These are phyloP conservation scores for Philotrypesis tridentata DNA, from an alignment of 1,140 invertebrate species.

Conservation along the genomic window DNA sequence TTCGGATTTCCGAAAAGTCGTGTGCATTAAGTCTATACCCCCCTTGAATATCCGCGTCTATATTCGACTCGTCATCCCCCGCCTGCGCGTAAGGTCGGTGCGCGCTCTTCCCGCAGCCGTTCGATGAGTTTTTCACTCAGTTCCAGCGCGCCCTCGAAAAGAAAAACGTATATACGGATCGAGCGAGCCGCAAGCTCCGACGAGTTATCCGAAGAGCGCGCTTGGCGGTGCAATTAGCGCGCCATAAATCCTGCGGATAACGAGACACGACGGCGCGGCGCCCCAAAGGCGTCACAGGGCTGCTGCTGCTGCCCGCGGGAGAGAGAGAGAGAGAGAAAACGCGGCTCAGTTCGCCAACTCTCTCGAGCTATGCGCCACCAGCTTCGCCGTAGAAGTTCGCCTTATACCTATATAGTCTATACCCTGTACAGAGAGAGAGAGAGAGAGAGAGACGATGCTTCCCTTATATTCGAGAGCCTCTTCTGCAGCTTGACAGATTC, in stretches of 20 bases:
- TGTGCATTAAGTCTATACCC: too few relatives aligned
- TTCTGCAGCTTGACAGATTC: constrained; percentile 57
- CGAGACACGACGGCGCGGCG: constrained; percentile 72
- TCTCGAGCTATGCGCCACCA: constrained; percentile 41
- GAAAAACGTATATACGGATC: background rate
- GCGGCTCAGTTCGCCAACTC: constrained; percentile 34
- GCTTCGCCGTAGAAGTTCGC: constrained; percentile 59
- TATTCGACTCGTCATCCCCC: too few relatives aligned
- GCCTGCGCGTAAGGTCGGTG: too few relatives aligned
- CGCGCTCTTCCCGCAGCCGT: too few relatives aligned
- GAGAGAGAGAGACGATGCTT: background rate
- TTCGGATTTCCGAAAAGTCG: too few relatives aligned
- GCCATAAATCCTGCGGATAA: constrained; percentile 71
- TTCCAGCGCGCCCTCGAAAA: too few relatives aligned
- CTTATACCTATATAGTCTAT: constrained; percentile 44
- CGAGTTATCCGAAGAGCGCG: constrained; percentile 54
- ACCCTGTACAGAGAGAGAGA: background rate
- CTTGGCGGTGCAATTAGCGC: constrained; percentile 70
- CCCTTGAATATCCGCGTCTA: too few relatives aligned
- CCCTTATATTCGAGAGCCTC: background rate
- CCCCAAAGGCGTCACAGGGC: constrained; percentile 67
- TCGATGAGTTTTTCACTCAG: too few relatives aligned
- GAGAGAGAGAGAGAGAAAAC: constrained; percentile 16
- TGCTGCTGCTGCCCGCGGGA: background rate
- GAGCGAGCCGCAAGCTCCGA: background rate